Percentiles rank a stretch among this genome's conserved stretches.
Conservation (phyloP, 1,140 invertebrate genomes). For the Sarcophaga bullata region DNA sequence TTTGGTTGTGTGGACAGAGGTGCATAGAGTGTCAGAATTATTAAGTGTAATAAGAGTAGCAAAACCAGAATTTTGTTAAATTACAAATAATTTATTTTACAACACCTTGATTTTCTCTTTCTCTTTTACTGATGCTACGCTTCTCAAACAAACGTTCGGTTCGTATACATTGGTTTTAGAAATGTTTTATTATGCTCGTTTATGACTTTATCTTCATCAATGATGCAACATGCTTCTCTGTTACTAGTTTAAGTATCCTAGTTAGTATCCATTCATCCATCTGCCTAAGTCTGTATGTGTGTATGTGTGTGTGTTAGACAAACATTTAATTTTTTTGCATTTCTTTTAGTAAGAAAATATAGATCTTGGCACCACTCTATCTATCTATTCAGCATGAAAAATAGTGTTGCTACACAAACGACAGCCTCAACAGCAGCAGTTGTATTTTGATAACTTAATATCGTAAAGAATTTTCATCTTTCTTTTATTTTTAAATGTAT, state of each 20-base stretch:
- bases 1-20: too few species aligned
- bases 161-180: too few species aligned
- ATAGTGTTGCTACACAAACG: background rate
- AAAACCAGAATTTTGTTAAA: constrained; percentile 4
- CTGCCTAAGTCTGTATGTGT: background rate
- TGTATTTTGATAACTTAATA: constrained; percentile 7
- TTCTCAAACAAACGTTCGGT: background rate
- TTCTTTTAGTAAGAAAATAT: background rate
- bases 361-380: constrained; percentile 4
- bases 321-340: constrained; percentile 1
- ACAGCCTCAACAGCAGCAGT: background rate
- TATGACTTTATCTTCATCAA: background rate
- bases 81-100: constrained; percentile 7
- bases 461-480: background rate
- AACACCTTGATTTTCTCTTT: background rate
- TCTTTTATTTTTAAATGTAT: background rate
- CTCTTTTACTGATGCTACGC: background rate
- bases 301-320: too few species aligned
- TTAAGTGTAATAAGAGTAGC: constrained; percentile 14
- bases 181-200: background rate
- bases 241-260: background rate
- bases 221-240: background rate
- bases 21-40: background rate
- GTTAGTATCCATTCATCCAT: background rate
- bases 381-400: background rate